Evolutionary conservation across 2,888 invertebrate species (phyloP).

Genomic region (Alentia gelatinosa): DNA sequence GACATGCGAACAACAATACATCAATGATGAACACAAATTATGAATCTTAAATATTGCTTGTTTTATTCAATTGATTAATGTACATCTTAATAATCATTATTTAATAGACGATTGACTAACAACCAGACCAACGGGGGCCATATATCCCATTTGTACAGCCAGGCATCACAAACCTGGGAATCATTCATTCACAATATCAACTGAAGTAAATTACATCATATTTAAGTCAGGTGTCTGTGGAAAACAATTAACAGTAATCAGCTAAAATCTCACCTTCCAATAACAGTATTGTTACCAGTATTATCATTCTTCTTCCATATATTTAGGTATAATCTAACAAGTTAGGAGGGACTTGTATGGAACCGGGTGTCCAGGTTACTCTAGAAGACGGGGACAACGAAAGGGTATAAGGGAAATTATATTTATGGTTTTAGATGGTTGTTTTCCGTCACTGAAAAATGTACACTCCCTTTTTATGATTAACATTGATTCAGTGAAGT

Average conservation of each 20-base stretch:
- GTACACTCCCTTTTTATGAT: no score
- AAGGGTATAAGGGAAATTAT: no score
- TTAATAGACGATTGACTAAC: slow-evolving; percentile 28
- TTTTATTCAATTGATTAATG: slow-evolving; percentile 46
- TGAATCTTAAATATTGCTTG: slow-evolving; percentile 42
- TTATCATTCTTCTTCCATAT: no score
- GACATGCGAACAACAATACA: no score
- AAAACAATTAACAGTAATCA: neutral
- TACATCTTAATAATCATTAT: slow-evolving; percentile 31
- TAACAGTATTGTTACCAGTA: no score
- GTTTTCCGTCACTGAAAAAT: no score
- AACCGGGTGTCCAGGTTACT: no score
- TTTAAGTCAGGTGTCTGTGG: neutral
- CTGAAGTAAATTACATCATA: neutral
- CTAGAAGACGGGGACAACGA: no score
- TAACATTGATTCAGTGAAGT: no score
- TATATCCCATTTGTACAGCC: neutral
- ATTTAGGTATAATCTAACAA: no score
- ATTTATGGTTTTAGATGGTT: no score
- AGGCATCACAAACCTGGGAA: neutral
- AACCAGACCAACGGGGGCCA: neutral
- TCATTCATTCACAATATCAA: neutral
- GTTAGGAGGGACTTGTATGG: no score
- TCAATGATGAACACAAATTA: neutral
- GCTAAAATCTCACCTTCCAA: neutral